phyloP scores from a whole-genome alignment of 2,797 vertebrate species.

The Gephyroberyx darwinii region DNA sequence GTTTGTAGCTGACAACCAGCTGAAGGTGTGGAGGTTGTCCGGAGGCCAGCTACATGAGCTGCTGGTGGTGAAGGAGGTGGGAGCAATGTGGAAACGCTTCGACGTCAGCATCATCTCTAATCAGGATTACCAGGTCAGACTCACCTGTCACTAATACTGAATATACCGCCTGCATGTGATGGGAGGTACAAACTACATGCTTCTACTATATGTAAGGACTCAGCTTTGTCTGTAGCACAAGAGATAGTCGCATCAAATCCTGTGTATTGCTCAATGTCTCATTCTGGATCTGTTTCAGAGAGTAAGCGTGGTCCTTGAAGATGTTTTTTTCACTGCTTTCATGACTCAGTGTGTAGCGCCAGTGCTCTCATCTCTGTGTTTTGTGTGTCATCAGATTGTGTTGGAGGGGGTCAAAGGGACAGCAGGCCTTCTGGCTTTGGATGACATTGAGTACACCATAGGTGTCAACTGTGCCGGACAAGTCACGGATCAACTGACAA shows the following conservation, averaged over 20 bases:
- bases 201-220: too few relatives aligned
- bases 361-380: neutral
- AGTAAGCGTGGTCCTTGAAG: too few relatives aligned
- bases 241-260: neutral
- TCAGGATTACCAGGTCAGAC: slow-evolving; percentile 79
- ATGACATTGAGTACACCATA: slow-evolving; percentile 83
- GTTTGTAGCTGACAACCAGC: slow-evolving; percentile 63
- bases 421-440: slow-evolving; percentile 83
- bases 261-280: slow-evolving; percentile 1
- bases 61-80: slow-evolving; percentile 51
- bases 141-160: neutral
- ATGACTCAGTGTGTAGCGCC: neutral
- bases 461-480: slow-evolving; percentile 73
- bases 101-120: slow-evolving; percentile 70
- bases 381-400: slow-evolving; percentile 78
- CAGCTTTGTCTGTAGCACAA: neutral
- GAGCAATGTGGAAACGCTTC: slow-evolving; percentile 69
- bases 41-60: slow-evolving; percentile 30
- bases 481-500: slow-evolving; percentile 47
- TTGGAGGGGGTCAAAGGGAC: slow-evolving; percentile 83
- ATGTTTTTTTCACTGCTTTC: neutral
- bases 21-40: slow-evolving; percentile 69
- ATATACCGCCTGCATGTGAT: too few relatives aligned
- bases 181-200: too few relatives aligned
- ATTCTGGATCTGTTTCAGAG: neutral